Evolutionary conservation across 2,888 invertebrate species (phyloP), one percentile per base, ranked within the genome.

Genomic region (Phortica magna): DNA sequence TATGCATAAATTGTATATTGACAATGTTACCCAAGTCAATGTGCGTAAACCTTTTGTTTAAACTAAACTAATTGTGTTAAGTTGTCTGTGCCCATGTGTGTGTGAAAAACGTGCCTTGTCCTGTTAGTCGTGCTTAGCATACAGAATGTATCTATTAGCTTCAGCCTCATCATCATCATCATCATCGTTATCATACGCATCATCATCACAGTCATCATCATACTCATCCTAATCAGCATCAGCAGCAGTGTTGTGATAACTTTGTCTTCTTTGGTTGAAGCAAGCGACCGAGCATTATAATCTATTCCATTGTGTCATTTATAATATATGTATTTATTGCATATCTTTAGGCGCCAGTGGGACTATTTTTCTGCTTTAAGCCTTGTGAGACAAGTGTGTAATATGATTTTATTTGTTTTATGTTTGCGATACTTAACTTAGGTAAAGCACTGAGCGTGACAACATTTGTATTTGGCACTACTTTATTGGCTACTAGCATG

Each of bases 41-140:
- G n/a, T 71, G 22, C 31, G 42, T 71, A 67, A 41, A 31, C 42
- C 17, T 42, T 71, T 55, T 71, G 31, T 71, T 71, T 71, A 10
- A 71, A 71, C 53, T 71, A 55, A 71, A 22, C 70, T 71, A 71
- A 71, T 71, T 71, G 70, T 71, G 70, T 71, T 71, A 71, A 71
- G 53, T 71, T 22, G 53, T 17, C 31, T 22, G 42, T 53, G 70
- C 43, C 9, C 19, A 9, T 22, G 61, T 61, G 61, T 22, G 61
- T 61, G 6, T 14, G 6, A 17, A 22, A n/a, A 31, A 71, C 70
- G 55, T 71, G 70, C 70, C 70, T 71, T n/a, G 31, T 17, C 55
- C 19, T 55, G 12, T 71, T 55, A 55, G 55, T 17, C 17, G 53
- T 71, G 70, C 70, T 71, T 48, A 31, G 55, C 70, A 71, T 71